Percentiles rank a stretch among this genome's conserved stretches.
Evolutionary conservation across 2,113 vertebrate species (phyloP).

Genomic region (Phycodurus eques): DNA sequence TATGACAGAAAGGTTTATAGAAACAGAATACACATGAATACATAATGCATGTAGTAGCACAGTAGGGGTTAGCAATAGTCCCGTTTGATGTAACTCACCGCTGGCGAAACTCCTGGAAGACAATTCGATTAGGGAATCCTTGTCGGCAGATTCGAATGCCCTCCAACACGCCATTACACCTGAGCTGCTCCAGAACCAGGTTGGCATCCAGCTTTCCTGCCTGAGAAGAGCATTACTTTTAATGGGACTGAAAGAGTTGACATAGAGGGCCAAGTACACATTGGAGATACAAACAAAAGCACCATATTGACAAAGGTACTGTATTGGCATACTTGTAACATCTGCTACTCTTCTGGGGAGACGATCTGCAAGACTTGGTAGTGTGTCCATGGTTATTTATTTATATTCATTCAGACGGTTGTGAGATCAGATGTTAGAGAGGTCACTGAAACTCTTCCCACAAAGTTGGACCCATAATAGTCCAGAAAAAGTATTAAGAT

Average conservation of each 20-base stretch:
- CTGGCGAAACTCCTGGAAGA: conserved; percentile 98
- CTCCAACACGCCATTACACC: conserved; percentile 96
- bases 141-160: conserved; percentile 97
- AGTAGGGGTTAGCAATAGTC: not conserved
- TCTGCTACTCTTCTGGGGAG: not conserved
- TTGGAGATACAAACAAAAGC: not conserved
- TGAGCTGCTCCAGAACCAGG: conserved; percentile 92
- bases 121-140: conserved; percentile 95
- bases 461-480: not conserved
- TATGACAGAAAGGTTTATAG: conserved; percentile 43
- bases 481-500: not conserved
- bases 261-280: not conserved
- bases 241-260: not conserved
- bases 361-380: not conserved
- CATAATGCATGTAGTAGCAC: not conserved
- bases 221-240: conserved; percentile 54
- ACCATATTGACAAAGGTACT: not conserved
- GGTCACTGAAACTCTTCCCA: not conserved
- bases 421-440: not conserved
- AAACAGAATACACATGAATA: not conserved
- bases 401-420: not conserved
- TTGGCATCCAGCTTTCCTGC: conserved; percentile 93
- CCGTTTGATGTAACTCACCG: conserved; percentile 69
- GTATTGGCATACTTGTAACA: not conserved
- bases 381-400: not conserved